These are phyloP conservation scores for Apis mellifera DNA, from an alignment of 1,140 invertebrate genomes.

Conservation along the genomic window DNA sequence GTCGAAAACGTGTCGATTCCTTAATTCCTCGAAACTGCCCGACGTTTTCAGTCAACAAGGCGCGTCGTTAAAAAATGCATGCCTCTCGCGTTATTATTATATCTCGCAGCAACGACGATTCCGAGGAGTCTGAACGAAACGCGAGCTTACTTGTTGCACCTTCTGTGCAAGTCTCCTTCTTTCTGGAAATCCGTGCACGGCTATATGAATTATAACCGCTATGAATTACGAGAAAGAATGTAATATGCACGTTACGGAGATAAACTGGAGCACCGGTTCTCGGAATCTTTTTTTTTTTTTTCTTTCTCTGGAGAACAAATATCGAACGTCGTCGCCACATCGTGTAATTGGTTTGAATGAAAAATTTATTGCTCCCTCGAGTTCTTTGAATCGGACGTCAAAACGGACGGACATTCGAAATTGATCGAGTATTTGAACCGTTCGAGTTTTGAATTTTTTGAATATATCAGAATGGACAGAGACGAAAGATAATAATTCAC, in stretches of 20 bases:
- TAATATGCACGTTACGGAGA: conserved; percentile 29
- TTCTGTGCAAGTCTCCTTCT: not conserved
- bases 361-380: too few species aligned
- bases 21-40: too few species aligned
- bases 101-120: not conserved
- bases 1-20: too few species aligned
- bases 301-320: not conserved
- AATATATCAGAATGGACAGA: too few species aligned
- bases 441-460: too few species aligned
- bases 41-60: too few species aligned
- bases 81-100: too few species aligned
- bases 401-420: too few species aligned
- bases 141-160: conserved; percentile 37
- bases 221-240: conserved; percentile 22
- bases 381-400: too few species aligned
- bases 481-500: not conserved
- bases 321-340: not conserved
- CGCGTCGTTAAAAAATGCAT: too few species aligned
- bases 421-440: too few species aligned
- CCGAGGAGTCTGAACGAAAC: not conserved
- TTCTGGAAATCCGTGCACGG: conserved; percentile 3
- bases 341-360: too few species aligned
- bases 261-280: not conserved
- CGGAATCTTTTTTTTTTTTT: not conserved
- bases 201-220: not conserved